A percentile compares a stretch with the other conserved stretches of the same genome.
phyloP scores from a whole-genome alignment of 2,113 vertebrate genomes.

The Monopterus albus region DNA sequence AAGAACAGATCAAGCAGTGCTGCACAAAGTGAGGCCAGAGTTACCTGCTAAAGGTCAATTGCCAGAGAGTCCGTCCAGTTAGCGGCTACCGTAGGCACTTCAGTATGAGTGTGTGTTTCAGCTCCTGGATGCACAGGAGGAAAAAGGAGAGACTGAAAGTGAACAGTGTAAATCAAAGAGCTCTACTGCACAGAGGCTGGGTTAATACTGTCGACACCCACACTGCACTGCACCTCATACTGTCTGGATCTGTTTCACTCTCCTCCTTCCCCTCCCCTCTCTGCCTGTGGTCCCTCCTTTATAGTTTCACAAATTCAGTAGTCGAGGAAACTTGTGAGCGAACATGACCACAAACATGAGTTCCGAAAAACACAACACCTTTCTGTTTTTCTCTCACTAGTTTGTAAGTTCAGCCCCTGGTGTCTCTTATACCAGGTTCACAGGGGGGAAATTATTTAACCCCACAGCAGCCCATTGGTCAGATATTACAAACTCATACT shows the following conservation, averaged over 20 bases:
- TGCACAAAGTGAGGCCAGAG: constrained; percentile 8
- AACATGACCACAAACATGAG: not conserved
- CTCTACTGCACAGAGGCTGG: constrained; percentile 37
- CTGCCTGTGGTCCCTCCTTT: constrained; percentile 1
- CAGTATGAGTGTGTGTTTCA: constrained; percentile 81
- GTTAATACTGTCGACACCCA: constrained; percentile 52
- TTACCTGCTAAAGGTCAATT: constrained; percentile 87
- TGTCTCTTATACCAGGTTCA: not conserved
- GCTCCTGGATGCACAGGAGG: constrained; percentile 69
- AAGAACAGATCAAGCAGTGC: not conserved
- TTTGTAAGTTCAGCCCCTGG: not conserved
- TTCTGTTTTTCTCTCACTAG: not conserved
- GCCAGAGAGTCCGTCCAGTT: constrained; percentile 88
- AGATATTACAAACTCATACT: not conserved
- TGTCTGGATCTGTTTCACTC: constrained; percentile 44
- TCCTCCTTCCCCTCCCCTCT: constrained; percentile 14
- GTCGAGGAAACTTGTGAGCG: not conserved
- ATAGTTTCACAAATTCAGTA: constrained; percentile 4
- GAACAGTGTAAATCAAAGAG: constrained; percentile 38
- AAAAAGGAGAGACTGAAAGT: constrained; percentile 17
- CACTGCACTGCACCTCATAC: constrained; percentile 64
- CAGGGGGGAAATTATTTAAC: not conserved
- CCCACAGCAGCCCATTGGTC: not conserved
- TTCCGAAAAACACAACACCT: too few species aligned
- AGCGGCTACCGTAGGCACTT: constrained; percentile 81